Evolutionary conservation across 2,888 invertebrate species (phyloP).

Genomic region (Arenicola marina): DNA sequence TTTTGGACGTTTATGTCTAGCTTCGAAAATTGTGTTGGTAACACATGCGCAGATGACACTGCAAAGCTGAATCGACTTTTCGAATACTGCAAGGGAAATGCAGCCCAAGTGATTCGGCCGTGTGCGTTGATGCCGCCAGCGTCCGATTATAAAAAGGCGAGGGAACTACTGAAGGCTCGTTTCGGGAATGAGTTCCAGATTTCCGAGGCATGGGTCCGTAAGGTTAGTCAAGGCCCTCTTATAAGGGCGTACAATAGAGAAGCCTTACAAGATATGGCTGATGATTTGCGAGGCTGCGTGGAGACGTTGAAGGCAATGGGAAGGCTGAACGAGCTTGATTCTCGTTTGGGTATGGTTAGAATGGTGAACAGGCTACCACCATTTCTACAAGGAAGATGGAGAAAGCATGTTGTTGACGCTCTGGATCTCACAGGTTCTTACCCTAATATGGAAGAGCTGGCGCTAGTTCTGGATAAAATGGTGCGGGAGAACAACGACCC

Average conservation of each 20-base stretch:
- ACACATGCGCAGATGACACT: background rate
- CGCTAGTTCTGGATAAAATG: background rate
- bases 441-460: background rate
- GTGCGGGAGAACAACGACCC: slow-evolving; percentile 1
- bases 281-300: background rate
- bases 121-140: background rate
- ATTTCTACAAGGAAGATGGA: background rate
- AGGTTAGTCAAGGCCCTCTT: background rate
- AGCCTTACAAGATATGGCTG: background rate
- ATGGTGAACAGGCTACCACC: background rate
- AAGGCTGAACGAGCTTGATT: background rate
- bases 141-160: background rate
- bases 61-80: background rate
- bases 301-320: background rate
- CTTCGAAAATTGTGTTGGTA: background rate
- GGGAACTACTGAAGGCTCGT: background rate
- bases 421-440: background rate
- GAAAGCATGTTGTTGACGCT: background rate
- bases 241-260: background rate
- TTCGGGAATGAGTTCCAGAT: slow-evolving; percentile 1
- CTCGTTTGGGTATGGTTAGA: background rate
- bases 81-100: background rate
- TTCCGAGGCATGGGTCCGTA: background rate
- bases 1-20: background rate
- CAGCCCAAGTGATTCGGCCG: background rate